Base-by-base conservation (phyloP, 2,888 invertebrate species). In the Tiliacea aurago region DNA sequence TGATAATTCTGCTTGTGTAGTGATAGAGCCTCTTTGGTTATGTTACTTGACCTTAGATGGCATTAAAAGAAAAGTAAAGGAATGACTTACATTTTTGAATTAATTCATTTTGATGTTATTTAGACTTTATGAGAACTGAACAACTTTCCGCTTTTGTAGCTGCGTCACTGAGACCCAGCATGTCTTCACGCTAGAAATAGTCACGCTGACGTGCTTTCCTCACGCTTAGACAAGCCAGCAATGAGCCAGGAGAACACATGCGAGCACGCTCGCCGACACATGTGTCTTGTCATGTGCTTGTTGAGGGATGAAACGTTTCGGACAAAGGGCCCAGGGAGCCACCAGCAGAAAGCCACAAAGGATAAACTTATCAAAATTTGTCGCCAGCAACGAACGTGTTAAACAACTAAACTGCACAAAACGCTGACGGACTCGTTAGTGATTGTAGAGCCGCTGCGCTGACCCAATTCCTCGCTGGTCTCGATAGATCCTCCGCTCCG, bases 401-500 rank as follows among this genome's bases (percentile, higher is more conserved):
- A 15, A 79, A 69, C 41, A 55, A 65, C 47, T 64, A 59, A 62
- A 81, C 75, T 71, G 66, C 69, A 69, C 81, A 70, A 76, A 70
- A 56, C 66, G 66, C 84, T 81, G 81, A 84, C 71, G 56, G 33
- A 65, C 41, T 70, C 68, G 73, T 58, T 51, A 72, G 72, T 59
- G 63, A 78, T 55, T 73, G 49, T 23, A 55, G 61, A 62, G 51
- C 45, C 67, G 67, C 64, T 58, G 64, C 81, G 64, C 51, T 84
- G 75, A 81, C 75, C 84, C 75, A 72, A 84, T 81, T 82, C 63
- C 18, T 66, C 28, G 13, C 41, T 67, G 55, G 55, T 72, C 63
- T 76, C 81, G 67, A 84, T 76, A 75, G 76, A 80, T 74, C 84
- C 84, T 81, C 74, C n/a, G 68, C 65, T 43, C 58, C 55, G 66